Evolutionary conservation across 1,140 invertebrate genomes (phyloP).

Genomic region (Apis laboriosa): DNA sequence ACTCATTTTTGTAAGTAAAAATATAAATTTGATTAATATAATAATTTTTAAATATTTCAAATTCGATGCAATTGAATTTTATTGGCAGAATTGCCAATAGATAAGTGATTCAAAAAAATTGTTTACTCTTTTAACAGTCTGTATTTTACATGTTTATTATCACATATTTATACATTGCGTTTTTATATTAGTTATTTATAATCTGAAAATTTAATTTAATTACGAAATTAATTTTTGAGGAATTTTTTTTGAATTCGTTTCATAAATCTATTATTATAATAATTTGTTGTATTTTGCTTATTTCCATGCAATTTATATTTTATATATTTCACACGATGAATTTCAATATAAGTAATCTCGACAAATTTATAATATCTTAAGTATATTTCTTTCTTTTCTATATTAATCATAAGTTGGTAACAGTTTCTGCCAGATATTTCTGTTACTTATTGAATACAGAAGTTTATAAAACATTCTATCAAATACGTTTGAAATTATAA

Average conservation of each 20-base stretch:
- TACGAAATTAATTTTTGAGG: background rate
- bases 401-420: constrained; percentile 19
- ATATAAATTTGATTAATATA: background rate
- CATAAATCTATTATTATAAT: background rate
- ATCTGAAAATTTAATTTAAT: background rate
- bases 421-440: constrained; percentile 5
- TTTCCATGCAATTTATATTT: background rate
- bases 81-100: background rate
- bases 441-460: background rate
- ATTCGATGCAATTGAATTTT: background rate
- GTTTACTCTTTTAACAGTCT: no score
- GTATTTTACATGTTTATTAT: background rate
- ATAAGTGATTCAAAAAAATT: background rate
- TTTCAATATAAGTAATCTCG: background rate
- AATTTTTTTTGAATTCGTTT: background rate
- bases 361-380: no score
- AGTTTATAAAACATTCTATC: background rate
- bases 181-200: background rate
- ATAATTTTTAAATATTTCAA: background rate
- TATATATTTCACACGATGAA: background rate
- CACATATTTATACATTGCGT: background rate
- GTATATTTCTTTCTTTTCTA: background rate
- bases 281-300: background rate
- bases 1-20: background rate
- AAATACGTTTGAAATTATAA: background rate